Base-by-base conservation (phyloP, 2,113 vertebrate species). In the Tonatia bakeri region DNA sequence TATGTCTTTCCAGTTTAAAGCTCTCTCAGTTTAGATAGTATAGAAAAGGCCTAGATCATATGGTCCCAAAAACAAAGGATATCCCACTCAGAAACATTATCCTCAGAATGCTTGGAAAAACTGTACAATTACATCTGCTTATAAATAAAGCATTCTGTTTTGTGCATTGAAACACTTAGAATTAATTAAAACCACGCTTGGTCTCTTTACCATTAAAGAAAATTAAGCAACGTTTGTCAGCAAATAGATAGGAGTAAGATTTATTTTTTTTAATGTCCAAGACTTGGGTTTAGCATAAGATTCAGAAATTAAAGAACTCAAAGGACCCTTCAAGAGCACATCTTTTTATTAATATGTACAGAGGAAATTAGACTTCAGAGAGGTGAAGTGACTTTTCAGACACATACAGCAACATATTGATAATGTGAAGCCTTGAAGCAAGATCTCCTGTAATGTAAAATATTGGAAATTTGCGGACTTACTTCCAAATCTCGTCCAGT, bases 161-260 rank as follows among this genome's bases (percentile, higher is more conserved):
- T 87, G 17, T 87, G 4, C 38, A 87, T 45, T 75, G 87, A 92
- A 67, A 43, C 54, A 86, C 52, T 69, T 67, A 69, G 2, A 70
- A 22, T 87, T 87, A 52, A 81, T 82, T 75, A 96, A 92, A 92
- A 92, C n/a, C 33, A 88, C 84, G 84, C 28, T 10, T 75, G 26
- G 79, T 73, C 26, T 40, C 50, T 94, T 72, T 84, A 72, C 28
- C 22, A 79, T 40, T 38, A 65, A 90, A 79, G 84, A 85, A 92
- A 90, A 92, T 43, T 61, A 73, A 85, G 17, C 38, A 43, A 50
- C 40, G 90, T 89, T 40, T 56, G 76, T 91, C 56, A n/a, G 47
- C n/a, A 61, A 70, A 87, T 59, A 10, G 28, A 59, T 8, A 67
- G 33, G 47, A n/a, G 36, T 69, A 77, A 94, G 45, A 40, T 56